These are phyloP conservation scores for Isaurus tuberculatus DNA, from an alignment of 92 coral and sea anemone genomes.

Conservation along the genomic window DNA sequence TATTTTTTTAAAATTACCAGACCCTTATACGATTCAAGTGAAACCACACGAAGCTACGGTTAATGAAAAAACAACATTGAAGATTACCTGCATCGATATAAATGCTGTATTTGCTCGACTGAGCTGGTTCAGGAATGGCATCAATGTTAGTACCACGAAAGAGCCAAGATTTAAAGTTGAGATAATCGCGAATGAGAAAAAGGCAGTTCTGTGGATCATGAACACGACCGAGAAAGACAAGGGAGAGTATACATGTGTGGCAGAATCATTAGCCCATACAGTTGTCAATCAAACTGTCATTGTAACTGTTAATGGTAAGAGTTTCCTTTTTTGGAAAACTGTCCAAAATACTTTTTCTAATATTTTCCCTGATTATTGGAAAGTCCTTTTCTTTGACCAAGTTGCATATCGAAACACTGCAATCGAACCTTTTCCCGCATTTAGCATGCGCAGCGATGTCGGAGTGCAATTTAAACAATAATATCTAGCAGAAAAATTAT, in stretches of 20 bases:
- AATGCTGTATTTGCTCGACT: neutral
- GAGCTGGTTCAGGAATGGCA: slow-evolving; percentile 20
- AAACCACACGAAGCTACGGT: neutral
- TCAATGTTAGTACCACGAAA: neutral
- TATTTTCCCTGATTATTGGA: no score
- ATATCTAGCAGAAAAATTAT: no score
- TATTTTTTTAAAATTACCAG: neutral
- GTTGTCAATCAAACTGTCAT: slow-evolving; percentile 3
- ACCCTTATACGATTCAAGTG: slow-evolving; percentile 2
- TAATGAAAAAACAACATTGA: neutral
- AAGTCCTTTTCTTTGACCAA: no score
- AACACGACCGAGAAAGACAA: neutral
- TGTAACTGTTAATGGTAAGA: slow-evolving; percentile 15
- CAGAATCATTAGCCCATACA: neutral
- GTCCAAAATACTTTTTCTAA: no score
- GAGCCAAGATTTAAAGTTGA: slow-evolving; percentile 2
- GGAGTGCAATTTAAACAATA: no score
- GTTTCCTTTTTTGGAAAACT: neutral
- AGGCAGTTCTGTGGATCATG: neutral
- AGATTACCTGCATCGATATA: slow-evolving; percentile 8
- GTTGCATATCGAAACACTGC: no score
- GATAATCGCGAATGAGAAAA: neutral
- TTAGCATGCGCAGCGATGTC: no score
- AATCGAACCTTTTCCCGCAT: no score
- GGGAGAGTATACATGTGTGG: slow-evolving; percentile 25